Conservation (phyloP, 2,888 invertebrate species). For the Torymus aiolomorphi region DNA sequence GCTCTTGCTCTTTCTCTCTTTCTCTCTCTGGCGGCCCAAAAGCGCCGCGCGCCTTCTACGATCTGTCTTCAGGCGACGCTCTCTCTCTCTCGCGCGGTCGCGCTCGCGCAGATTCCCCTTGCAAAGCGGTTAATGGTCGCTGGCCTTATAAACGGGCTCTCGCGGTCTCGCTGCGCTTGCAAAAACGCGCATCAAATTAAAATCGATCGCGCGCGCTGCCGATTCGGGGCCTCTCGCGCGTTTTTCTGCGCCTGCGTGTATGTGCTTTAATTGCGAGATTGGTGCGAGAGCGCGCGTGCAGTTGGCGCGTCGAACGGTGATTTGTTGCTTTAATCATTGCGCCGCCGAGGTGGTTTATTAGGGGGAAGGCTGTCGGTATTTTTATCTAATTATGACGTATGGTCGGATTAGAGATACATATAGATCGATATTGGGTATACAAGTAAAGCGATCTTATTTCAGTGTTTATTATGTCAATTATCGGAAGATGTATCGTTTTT, state of each 20-base stretch:
- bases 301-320: too few species aligned
- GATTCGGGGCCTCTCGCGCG: not conserved
- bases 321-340: not conserved
- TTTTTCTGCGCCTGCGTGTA: too few species aligned
- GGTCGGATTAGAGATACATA: too few species aligned
- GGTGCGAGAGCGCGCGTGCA: too few species aligned
- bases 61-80: not conserved
- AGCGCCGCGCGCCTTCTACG: constrained; percentile 18
- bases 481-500: too few species aligned
- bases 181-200: constrained; percentile 57
- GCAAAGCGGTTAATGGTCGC: constrained; percentile 46
- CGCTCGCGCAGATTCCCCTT: constrained; percentile 18
- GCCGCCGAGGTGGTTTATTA: not conserved
- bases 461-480: too few species aligned
- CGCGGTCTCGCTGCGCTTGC: constrained; percentile 16
- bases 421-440: too few species aligned
- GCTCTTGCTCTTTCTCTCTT: too few species aligned
- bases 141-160: constrained; percentile 53
- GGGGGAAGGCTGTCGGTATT: not conserved
- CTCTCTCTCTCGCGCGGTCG: too few species aligned
- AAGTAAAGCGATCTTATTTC: too few species aligned
- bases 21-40: not conserved
- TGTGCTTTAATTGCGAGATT: too few species aligned
- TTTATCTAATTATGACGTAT: too few species aligned
- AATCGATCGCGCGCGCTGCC: constrained; percentile 25